Percentiles rank a stretch among this genome's conserved stretches.
Evolutionary conservation across 2,113 vertebrate species (phyloP).

Genomic region (Corvus hawaiiensis): DNA sequence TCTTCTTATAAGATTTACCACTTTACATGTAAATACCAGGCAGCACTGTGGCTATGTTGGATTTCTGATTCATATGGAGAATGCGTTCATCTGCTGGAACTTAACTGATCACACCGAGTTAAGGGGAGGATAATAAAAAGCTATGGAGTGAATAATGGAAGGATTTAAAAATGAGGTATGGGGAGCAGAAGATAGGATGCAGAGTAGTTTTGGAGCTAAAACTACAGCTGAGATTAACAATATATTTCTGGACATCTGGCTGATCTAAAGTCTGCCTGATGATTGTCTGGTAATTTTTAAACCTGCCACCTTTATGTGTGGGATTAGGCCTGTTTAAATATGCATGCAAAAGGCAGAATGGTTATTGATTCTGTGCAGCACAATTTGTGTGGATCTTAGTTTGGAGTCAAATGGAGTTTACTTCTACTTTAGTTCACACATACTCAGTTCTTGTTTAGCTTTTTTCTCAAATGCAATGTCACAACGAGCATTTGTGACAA

Average conservation of each 20-base stretch:
- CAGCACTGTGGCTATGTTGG: not conserved
- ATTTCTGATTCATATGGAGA: constrained; percentile 31
- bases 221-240: constrained; percentile 16
- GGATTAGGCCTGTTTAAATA: constrained; percentile 21
- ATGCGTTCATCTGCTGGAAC: constrained; percentile 43
- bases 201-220: not conserved
- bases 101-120: constrained; percentile 52
- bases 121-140: constrained; percentile 51
- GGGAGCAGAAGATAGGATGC: constrained; percentile 5
- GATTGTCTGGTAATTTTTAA: constrained; percentile 30
- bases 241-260: constrained; percentile 33
- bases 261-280: constrained; percentile 13
- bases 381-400: not conserved
- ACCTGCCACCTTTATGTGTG: not conserved
- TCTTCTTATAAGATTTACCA: constrained; percentile 53
- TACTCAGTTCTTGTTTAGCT: not conserved
- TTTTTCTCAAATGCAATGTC: not conserved
- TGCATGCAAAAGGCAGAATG: not conserved
- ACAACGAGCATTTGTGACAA: not conserved
- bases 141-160: constrained; percentile 52
- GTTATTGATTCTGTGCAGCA: not conserved
- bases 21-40: constrained; percentile 57
- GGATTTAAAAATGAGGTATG: constrained; percentile 43
- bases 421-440: not conserved
- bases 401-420: not conserved